Base-by-base conservation (phyloP, 1,140 invertebrate genomes). In the Drosophila suzukii region DNA sequence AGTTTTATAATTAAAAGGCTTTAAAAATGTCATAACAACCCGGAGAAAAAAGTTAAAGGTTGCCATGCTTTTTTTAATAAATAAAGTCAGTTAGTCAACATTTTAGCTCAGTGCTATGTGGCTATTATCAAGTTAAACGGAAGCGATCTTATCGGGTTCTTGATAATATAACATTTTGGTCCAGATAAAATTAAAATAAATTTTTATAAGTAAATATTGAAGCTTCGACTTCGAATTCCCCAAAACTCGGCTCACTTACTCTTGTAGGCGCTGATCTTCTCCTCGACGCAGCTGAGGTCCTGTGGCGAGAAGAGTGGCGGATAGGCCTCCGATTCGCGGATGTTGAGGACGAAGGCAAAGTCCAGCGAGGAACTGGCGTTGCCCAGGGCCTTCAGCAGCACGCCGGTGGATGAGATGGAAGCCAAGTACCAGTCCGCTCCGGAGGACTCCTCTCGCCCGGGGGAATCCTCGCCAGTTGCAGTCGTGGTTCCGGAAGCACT, bases 181-280 rank as follows among this genome's bases (percentile, higher is more conserved):
- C 27, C 27, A 0, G 27, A 27, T 4, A 27, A 27, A 1, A 5
- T 5, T 27, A 27, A 27, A 27, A 27, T 27, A 5, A 27, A 5
- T 27, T 27, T 27, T 1, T 27, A 27, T 27, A 27, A 27, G 27
- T 20, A 27, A 2, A 27, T 5, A 4, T 27, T 27, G 1, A 3
- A 27, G 27, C 15, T 17, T 43, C 6, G 43, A 20, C 38, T 11
- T 5, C 15, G 17, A 17, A 20, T 43, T 10, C n/a, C 7, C 2
- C 6, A 43, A 43, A 4, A 3, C 15, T 15, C 2, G 15, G 3
- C 0, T 10, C 2, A 61, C 83, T 67, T 44, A 92, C 91, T 92
- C 66, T 91, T 91, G 39, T 92, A 92, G 27, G 83, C 91, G 72
- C 90, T 92, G 15, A 92, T 81, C 61, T 92, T 92, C 58, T 92